Conservation (phyloP, 1,140 invertebrate genomes). For the Aphaenogaster ashmeadi region DNA sequence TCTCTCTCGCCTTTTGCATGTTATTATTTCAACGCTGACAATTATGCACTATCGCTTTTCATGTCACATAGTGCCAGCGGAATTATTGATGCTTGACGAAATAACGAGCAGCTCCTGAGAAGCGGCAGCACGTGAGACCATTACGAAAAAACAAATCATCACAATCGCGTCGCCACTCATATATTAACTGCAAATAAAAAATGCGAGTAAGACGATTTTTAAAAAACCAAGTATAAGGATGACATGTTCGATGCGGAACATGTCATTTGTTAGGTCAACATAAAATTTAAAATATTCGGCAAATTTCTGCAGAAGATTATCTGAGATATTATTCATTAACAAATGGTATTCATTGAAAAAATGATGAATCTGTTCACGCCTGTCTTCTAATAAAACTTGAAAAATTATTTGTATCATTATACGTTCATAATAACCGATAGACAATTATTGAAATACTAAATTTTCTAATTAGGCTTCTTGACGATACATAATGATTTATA, state of each 20-base stretch:
- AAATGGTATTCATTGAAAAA: not conserved
- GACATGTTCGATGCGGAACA: not conserved
- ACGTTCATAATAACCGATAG: not conserved
- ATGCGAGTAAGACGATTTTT: not conserved
- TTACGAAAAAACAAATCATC: conserved; percentile 37
- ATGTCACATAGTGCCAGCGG: conserved; percentile 12
- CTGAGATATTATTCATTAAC: not conserved
- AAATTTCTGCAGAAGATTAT: not conserved
- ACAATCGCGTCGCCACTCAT: conserved; percentile 18
- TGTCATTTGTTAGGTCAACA: not conserved
- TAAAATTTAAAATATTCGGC: conserved; percentile 4
- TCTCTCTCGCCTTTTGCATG: not conserved
- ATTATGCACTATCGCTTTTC: conserved; percentile 59
- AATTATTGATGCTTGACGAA: conserved; percentile 65
- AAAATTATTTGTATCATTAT: not conserved
- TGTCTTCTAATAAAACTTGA: not conserved
- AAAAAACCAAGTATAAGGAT: not conserved
- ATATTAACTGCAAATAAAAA: conserved; percentile 48
- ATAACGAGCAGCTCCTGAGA: conserved; percentile 50
- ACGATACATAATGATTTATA: not conserved
- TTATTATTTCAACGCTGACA: conserved; percentile 51
- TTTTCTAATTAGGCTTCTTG: not conserved
- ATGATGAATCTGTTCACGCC: too few relatives aligned
- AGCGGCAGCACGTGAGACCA: conserved; percentile 38
- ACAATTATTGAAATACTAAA: not conserved